Evolutionary conservation across 2,888 invertebrate genomes (phyloP).

Genomic region (Ornithoptera priamus): DNA sequence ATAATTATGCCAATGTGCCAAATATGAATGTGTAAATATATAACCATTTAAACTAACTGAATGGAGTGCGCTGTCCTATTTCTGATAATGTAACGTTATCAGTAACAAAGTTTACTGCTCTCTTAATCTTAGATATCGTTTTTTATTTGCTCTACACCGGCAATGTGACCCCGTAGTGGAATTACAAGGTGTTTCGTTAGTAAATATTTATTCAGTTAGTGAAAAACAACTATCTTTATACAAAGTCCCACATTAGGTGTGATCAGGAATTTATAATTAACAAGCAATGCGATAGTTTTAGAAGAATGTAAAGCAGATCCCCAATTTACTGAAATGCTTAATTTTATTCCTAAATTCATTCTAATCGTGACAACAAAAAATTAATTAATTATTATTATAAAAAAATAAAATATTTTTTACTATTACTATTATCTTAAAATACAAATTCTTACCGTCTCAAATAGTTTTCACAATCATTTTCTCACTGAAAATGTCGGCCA

Average conservation of each 20-base stretch:
- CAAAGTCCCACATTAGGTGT: not conserved
- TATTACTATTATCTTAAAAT: constrained; percentile 23
- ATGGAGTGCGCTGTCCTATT: constrained; percentile 46
- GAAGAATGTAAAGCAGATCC: not conserved
- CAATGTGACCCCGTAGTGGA: constrained; percentile 52
- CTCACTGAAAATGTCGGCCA: constrained; percentile 62
- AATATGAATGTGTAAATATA: constrained; percentile 4
- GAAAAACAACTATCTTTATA: constrained; percentile 25
- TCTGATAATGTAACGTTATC: constrained; percentile 54
- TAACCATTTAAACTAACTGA: constrained; percentile 49
- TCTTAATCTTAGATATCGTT: constrained; percentile 62
- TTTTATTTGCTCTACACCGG: constrained; percentile 53
- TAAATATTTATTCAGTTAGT: constrained; percentile 40
- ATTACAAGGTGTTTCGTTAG: constrained; percentile 42
- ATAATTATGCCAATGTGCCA: not conserved
- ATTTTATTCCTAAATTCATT: too few species aligned
- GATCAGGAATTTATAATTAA: too few species aligned
- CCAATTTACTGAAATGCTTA: too few species aligned
- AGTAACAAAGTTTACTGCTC: constrained; percentile 48
- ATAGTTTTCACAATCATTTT: constrained; percentile 46
- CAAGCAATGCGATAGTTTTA: not conserved
- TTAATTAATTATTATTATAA: not conserved
- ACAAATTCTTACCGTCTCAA: constrained; percentile 54
- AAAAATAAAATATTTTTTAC: not conserved
- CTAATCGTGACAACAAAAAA: not conserved